phyloP scores from a whole-genome alignment of 2,888 invertebrate species.

The Caenorhabditis sp. region DNA sequence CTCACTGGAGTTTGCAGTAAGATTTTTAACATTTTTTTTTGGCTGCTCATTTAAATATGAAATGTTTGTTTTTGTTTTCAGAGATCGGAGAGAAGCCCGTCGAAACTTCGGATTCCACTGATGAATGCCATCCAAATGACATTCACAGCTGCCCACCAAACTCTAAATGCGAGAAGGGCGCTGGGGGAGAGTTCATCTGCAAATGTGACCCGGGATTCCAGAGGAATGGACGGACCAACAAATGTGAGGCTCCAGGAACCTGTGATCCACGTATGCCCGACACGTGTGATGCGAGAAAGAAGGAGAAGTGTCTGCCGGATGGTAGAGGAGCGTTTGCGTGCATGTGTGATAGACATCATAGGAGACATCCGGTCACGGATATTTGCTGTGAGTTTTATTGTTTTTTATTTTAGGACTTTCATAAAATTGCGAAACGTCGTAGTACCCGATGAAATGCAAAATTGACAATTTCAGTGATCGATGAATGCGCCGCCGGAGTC shows the following conservation, averaged over 20 bases:
- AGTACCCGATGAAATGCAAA: too few relatives aligned
- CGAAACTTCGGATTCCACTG: conserved; percentile 53
- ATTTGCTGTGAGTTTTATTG: conserved; percentile 71
- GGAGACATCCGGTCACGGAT: conserved; percentile 77
- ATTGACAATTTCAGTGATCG: conserved; percentile 70
- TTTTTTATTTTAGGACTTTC: not conserved
- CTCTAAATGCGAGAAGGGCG: conserved; percentile 68
- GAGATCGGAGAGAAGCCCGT: conserved; percentile 63
- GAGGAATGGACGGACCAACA: conserved; percentile 71
- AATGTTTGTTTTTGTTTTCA: conserved; percentile 11
- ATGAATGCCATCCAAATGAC: conserved; percentile 69
- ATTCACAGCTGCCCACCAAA: conserved; percentile 65
- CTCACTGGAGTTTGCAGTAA: conserved; percentile 75
- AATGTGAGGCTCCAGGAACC: conserved; percentile 75
- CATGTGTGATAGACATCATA: conserved; percentile 75
- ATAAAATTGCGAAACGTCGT: not conserved
- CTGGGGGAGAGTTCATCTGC: conserved; percentile 73
- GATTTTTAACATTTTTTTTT: conserved; percentile 6
- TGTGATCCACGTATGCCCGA: conserved; percentile 77
- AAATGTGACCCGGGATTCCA: conserved; percentile 74
- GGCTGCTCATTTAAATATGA: not conserved
- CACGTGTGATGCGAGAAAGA: conserved; percentile 77
- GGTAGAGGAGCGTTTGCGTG: conserved; percentile 73
- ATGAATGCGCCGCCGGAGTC: conserved; percentile 76
- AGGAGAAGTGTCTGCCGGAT: conserved; percentile 69